phyloP scores from a whole-genome alignment of 2,797 vertebrate genomes.

The Ceryle rudis region DNA sequence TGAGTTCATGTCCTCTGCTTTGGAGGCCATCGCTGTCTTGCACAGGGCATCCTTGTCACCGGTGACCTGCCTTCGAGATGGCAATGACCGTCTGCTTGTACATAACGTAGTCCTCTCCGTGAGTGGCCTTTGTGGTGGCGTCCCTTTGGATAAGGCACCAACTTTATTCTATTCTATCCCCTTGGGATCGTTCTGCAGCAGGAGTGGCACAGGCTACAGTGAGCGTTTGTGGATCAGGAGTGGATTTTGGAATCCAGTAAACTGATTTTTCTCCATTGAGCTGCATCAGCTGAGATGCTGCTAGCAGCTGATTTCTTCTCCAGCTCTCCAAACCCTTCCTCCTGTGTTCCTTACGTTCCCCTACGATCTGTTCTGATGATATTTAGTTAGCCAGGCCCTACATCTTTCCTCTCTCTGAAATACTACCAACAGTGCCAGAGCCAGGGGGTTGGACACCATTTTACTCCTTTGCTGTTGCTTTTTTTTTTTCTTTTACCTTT shows the following conservation, averaged over 20 bases:
- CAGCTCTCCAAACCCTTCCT: not conserved
- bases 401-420: not conserved
- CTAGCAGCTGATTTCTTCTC: not conserved
- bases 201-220: not conserved
- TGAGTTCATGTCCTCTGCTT: not conserved
- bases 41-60: not conserved
- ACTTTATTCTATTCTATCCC: not conserved
- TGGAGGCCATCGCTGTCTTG: not conserved
- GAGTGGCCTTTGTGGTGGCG: not conserved
- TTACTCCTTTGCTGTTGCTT: not conserved
- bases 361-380: not conserved
- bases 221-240: not conserved
- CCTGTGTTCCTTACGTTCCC: not conserved
- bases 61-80: not conserved
- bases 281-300: not conserved
- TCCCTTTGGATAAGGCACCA: not conserved
- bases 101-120: accelerated
- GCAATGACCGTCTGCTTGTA: constrained; percentile 33
- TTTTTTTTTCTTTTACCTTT: not conserved
- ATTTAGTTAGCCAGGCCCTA: not conserved
- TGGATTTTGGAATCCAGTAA: not conserved
- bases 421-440: not conserved
- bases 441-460: not conserved
- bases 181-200: not conserved
- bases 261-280: not conserved